These are phyloP conservation scores for Morbakka virulenta DNA, from an alignment of 30 jellyfish, hydroid and myxozoan species.

Conservation along the genomic window DNA sequence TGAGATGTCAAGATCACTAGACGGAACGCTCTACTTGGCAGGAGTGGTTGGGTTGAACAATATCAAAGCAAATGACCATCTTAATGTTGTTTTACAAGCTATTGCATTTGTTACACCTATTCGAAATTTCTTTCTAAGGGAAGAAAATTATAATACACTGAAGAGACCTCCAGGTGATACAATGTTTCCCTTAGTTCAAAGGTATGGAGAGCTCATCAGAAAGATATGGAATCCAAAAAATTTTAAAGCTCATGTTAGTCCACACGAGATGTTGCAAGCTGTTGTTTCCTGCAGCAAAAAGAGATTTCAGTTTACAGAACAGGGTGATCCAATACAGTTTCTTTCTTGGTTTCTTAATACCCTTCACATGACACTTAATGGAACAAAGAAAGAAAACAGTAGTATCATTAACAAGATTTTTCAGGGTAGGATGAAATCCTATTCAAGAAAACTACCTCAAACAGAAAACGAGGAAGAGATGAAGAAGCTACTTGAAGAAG, in stretches of 20 bases:
- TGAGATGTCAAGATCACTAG: constrained; percentile 85
- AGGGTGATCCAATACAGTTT: constrained; percentile 95
- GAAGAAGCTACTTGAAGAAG: constrained; percentile 47
- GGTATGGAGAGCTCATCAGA: constrained; percentile 93
- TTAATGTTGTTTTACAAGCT: constrained; percentile 93
- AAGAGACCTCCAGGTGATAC: constrained; percentile 96
- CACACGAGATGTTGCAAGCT: constrained; percentile 98
- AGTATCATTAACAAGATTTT: constrained; percentile 85
- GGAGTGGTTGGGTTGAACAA: constrained; percentile 96
- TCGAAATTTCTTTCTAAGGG: constrained; percentile 87
- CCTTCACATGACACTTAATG: constrained; percentile 83
- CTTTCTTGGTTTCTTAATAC: constrained; percentile 93
- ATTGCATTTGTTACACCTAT: constrained; percentile 93
- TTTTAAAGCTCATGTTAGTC: constrained; percentile 94
- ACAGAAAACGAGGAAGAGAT: constrained; percentile 81
- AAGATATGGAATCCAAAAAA: constrained; percentile 93
- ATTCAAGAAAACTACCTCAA: constrained; percentile 69
- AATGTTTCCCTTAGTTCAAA: constrained; percentile 87
- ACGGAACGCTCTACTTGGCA: constrained; percentile 91
- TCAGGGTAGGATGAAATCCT: constrained; percentile 91
- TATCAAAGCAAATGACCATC: constrained; percentile 92
- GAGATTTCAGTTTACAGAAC: constrained; percentile 89
- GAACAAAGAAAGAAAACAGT: constrained; percentile 81
- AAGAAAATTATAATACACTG: constrained; percentile 65
- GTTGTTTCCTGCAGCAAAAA: constrained; percentile 89